These are phyloP conservation scores for Onthophagus taurus DNA, from an alignment of 1,140 invertebrate genomes.

Conservation along the genomic window DNA sequence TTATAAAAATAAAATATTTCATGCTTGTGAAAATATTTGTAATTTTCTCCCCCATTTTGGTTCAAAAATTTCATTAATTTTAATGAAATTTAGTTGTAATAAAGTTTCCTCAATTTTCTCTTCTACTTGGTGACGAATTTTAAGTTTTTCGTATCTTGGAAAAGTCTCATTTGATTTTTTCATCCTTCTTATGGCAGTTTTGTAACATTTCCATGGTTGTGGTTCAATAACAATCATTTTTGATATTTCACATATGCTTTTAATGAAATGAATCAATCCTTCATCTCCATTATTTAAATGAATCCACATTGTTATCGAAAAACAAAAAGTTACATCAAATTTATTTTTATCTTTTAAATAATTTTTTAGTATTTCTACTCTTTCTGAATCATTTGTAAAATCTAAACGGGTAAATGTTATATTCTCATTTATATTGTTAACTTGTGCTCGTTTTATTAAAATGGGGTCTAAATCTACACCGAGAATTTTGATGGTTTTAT, in stretches of 20 bases:
- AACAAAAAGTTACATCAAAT: slow-evolving; percentile 67
- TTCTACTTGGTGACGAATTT: slow-evolving; percentile 50
- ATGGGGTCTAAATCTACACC: slow-evolving; percentile 65
- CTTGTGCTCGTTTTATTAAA: slow-evolving; percentile 56
- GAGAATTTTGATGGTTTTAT: slow-evolving; percentile 44
- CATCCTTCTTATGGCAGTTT: slow-evolving; percentile 58
- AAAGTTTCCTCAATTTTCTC: slow-evolving; percentile 54
- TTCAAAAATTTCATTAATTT: slow-evolving; percentile 44
- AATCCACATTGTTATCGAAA: slow-evolving; percentile 82
- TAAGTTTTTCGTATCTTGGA: slow-evolving; percentile 45
- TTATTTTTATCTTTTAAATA: slow-evolving; percentile 40
- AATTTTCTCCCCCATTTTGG: slow-evolving; percentile 62
- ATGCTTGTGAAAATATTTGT: slow-evolving; percentile 39
- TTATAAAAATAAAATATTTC: slow-evolving; percentile 5
- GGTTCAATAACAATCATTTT: slow-evolving; percentile 63
- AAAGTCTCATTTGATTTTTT: slow-evolving; percentile 52
- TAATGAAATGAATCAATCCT: slow-evolving; percentile 51
- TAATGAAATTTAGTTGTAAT: slow-evolving; percentile 41
- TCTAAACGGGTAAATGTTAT: slow-evolving; percentile 52
- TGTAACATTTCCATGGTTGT: slow-evolving; percentile 74
- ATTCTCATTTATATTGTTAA: slow-evolving; percentile 38
- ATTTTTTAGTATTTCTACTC: slow-evolving; percentile 34
- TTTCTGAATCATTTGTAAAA: slow-evolving; percentile 44
- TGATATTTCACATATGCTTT: slow-evolving; percentile 42
- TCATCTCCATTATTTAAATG: slow-evolving; percentile 71